These are phyloP conservation scores for Tenualosa thibaudeaui DNA, from an alignment of 2,797 vertebrate genomes.

Conservation along the genomic window DNA sequence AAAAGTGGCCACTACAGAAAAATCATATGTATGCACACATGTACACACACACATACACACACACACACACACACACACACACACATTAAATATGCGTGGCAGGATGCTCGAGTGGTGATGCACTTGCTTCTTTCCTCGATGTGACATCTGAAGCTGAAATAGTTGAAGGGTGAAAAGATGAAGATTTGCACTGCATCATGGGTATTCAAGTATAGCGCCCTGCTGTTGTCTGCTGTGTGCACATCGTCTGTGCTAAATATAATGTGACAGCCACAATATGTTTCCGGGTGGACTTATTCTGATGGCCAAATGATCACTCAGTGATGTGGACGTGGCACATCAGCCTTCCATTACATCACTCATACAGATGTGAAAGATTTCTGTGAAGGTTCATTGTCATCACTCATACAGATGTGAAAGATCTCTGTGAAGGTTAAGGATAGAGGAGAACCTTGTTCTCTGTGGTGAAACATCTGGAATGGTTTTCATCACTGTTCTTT, in stretches of 20 bases:
- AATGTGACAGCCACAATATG: background rate
- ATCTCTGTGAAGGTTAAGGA: background rate
- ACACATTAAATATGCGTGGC: no score
- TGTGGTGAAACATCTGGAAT: constrained; percentile 9
- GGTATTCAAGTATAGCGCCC: background rate
- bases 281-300: background rate
- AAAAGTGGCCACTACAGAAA: background rate
- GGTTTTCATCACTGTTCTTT: background rate
- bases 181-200: background rate
- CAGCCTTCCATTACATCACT: background rate
- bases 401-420: background rate
- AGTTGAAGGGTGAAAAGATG: background rate
- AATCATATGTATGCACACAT: background rate
- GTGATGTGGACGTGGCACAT: background rate
- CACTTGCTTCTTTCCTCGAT: background rate
- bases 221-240: background rate
- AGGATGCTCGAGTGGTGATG: background rate
- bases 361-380: background rate
- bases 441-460: background rate
- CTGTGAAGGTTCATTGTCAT: background rate
- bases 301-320: background rate
- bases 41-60: no score
- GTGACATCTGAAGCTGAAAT: background rate
- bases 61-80: no score
- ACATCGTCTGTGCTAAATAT: background rate